These are phyloP conservation scores for Gopherus evgoodei DNA, from an alignment of 2,113 vertebrate genomes.

Conservation along the genomic window DNA sequence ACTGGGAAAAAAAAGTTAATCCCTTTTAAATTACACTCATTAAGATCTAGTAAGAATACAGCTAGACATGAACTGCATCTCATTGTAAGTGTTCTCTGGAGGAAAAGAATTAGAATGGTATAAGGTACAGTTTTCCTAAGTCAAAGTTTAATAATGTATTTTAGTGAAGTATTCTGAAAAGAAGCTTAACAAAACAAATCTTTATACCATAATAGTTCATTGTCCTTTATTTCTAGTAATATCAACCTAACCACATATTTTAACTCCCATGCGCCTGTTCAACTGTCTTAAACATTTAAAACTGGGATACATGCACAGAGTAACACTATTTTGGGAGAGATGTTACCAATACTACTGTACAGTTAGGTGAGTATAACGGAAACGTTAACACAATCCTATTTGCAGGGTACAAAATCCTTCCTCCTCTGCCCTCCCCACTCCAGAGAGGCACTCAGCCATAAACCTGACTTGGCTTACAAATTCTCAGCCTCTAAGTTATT, in stretches of 20 bases:
- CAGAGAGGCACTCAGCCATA: background rate
- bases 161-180: background rate
- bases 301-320: rapidly evolving
- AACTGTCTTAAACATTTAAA: background rate
- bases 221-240: background rate
- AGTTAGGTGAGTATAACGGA: background rate
- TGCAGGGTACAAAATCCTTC: background rate
- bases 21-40: background rate
- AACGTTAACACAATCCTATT: background rate
- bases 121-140: background rate
- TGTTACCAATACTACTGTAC: background rate
- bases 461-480: background rate
- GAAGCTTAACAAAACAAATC: rapidly evolving
- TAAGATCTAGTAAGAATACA: background rate
- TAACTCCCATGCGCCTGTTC: background rate
- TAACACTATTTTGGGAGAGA: background rate
- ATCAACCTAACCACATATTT: background rate
- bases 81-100: background rate
- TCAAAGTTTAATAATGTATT: background rate
- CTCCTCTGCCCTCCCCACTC: background rate
- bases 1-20: background rate
- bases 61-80: background rate
- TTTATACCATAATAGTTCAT: background rate
- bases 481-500: background rate
- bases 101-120: background rate